These are phyloP conservation scores for Alaudala cheleensis DNA, from an alignment of 2,113 vertebrate species.

Conservation along the genomic window DNA sequence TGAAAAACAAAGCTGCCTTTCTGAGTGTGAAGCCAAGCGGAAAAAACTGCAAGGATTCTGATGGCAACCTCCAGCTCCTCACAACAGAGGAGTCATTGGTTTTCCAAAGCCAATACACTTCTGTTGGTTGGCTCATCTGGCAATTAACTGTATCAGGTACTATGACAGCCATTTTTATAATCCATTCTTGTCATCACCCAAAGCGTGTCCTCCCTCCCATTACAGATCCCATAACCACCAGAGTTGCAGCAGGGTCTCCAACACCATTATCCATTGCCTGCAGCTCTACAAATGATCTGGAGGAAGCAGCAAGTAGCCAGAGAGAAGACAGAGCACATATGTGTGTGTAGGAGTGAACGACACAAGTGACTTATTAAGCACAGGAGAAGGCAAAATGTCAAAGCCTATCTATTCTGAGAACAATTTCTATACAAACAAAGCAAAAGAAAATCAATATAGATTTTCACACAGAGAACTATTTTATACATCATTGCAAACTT, in stretches of 20 bases:
- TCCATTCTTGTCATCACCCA: not conserved
- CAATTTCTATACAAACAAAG: slow-evolving; percentile 9
- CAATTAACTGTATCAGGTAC: not conserved
- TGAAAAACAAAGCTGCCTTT: not conserved
- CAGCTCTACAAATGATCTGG: not conserved
- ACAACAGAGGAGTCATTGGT: not conserved
- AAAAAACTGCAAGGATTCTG: not conserved
- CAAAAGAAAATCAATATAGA: slow-evolving; percentile 32
- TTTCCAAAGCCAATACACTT: not conserved
- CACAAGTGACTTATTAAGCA: slow-evolving; percentile 13
- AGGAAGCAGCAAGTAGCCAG: not conserved
- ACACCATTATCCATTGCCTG: not conserved
- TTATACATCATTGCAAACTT: slow-evolving; percentile 13
- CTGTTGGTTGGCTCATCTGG: not conserved
- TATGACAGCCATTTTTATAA: not conserved
- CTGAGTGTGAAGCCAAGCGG: not conserved
- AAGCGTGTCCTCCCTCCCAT: not conserved
- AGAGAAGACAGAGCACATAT: not conserved
- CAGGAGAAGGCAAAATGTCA: slow-evolving; percentile 29
- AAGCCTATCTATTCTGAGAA: slow-evolving; percentile 15
- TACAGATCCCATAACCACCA: not conserved
- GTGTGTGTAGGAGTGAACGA: not conserved
- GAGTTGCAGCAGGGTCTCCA: not conserved
- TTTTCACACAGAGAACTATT: slow-evolving; percentile 18
- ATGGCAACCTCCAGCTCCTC: not conserved